These are phyloP conservation scores for Eilema caniola DNA, from an alignment of 2,888 invertebrate species.

Conservation along the genomic window DNA sequence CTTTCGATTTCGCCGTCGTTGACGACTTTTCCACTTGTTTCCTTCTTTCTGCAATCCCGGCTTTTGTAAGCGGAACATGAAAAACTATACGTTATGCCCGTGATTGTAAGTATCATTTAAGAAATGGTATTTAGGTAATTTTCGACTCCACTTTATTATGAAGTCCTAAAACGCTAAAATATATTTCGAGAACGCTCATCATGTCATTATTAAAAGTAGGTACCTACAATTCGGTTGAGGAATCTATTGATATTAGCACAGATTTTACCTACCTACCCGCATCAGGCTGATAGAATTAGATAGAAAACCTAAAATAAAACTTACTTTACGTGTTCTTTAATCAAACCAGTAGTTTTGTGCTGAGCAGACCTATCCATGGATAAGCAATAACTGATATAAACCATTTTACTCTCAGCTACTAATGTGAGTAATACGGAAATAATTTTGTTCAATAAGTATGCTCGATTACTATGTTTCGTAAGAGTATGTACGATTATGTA, in stretches of 20 bases:
- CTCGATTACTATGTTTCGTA: conserved; percentile 18
- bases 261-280: too few relatives aligned
- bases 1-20: too few relatives aligned
- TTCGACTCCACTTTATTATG: too few relatives aligned
- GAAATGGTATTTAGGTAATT: not conserved
- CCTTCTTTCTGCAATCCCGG: too few relatives aligned
- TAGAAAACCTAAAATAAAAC: not conserved
- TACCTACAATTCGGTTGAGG: not conserved
- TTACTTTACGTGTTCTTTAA: too few relatives aligned
- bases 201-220: not conserved
- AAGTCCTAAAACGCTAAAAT: not conserved
- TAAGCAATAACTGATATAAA: conserved; percentile 8
- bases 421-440: conserved; percentile 19
- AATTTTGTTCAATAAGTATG: conserved; percentile 15
- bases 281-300: too few relatives aligned
- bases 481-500: conserved; percentile 17
- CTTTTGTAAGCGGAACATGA: too few relatives aligned
- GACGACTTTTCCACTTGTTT: not conserved
- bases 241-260: not conserved
- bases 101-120: not conserved
- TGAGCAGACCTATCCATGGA: not conserved
- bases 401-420: not conserved
- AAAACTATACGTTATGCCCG: too few relatives aligned
- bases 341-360: conserved; percentile 1
- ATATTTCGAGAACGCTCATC: not conserved